Conservation (phyloP, 2,113 vertebrate species). For the Strix uralensis region DNA sequence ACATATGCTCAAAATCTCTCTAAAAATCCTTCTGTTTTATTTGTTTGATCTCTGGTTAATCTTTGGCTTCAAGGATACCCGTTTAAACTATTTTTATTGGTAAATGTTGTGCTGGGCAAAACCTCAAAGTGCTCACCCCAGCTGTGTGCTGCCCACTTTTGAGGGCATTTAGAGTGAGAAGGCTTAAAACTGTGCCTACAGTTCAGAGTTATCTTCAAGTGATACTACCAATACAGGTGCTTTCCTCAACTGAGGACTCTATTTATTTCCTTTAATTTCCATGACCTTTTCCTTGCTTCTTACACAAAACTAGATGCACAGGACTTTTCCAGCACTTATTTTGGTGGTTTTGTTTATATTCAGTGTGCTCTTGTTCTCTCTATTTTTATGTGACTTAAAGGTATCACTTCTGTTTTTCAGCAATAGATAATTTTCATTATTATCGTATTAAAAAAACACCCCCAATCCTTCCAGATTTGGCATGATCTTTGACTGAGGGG, state of each 20-base stretch:
- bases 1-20: neutral
- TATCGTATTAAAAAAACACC: neutral
- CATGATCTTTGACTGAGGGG: neutral
- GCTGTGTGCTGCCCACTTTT: rapidly evolving
- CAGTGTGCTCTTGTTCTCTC: neutral
- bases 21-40: neutral
- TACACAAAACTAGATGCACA: neutral
- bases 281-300: neutral
- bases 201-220: neutral
- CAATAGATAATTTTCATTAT: neutral
- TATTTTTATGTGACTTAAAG: neutral
- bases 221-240: too few species aligned
- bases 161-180: neutral
- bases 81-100: neutral
- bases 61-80: neutral
- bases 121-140: too few species aligned
- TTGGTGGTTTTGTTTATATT: neutral
- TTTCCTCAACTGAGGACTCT: too few species aligned
- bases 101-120: neutral
- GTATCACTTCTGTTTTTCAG: neutral
- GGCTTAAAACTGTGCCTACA: too few species aligned
- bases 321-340: neutral
- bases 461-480: neutral
- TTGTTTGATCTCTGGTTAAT: neutral
- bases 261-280: neutral